These are phyloP conservation scores for Lasioglossum figueresi DNA, from an alignment of 2,888 invertebrate species.

Conservation along the genomic window DNA sequence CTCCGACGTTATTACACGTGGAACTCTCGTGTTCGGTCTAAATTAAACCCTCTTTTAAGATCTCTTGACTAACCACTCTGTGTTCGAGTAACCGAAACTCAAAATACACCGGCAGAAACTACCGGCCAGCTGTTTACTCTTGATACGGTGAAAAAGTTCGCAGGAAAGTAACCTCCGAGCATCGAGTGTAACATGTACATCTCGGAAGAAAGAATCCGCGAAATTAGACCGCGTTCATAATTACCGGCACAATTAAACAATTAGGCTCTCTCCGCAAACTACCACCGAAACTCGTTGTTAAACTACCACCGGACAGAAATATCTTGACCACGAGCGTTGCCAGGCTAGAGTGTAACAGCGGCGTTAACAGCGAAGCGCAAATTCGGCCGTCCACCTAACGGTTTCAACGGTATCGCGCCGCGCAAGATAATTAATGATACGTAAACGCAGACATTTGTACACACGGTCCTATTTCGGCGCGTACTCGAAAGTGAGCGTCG, in stretches of 20 bases:
- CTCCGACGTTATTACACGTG: not conserved
- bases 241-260: not conserved
- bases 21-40: not conserved
- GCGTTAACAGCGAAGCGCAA: constrained; percentile 39
- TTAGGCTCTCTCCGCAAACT: not conserved
- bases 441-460: constrained; percentile 59
- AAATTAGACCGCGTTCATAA: not conserved
- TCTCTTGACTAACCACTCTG: not conserved
- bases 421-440: constrained; percentile 56
- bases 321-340: not conserved
- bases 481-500: constrained; percentile 48
- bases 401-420: constrained; percentile 35
- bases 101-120: not conserved
- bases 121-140: not conserved
- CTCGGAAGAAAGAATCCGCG: not conserved
- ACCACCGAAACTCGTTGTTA: constrained; percentile 19
- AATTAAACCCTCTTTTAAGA: constrained; percentile 15
- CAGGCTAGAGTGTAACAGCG: not conserved
- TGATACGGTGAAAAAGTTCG: not conserved
- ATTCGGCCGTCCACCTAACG: constrained; percentile 37
- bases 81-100: not conserved
- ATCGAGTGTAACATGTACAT: too few species aligned
- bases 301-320: constrained; percentile 4
- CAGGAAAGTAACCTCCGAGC: not conserved
- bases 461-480: constrained; percentile 40